Conservation (phyloP, 2,888 invertebrate genomes). For the Amphipyra tragopoginis region DNA sequence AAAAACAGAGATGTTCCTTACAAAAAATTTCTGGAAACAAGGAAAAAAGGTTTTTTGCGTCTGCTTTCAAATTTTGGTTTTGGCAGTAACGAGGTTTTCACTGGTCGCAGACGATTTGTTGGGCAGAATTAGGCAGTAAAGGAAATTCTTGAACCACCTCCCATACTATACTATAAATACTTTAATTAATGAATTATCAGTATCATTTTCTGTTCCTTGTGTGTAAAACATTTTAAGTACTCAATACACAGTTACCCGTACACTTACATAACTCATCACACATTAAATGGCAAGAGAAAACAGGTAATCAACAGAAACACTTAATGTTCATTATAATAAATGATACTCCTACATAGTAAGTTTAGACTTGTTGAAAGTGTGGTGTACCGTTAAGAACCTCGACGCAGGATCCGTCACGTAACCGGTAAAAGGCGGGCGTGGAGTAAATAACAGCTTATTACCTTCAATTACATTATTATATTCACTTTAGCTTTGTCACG, state of each 20-base stretch:
- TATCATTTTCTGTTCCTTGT: too few species aligned
- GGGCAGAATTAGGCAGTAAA: neutral
- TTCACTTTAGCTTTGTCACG: slow-evolving; percentile 82
- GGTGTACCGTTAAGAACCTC: slow-evolving; percentile 54
- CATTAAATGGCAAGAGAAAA: slow-evolving; percentile 18
- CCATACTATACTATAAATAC: too few species aligned
- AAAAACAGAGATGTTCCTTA: too few species aligned
- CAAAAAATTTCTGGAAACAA: too few species aligned
- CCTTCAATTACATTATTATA: slow-evolving; percentile 80
- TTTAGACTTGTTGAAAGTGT: slow-evolving; percentile 56
- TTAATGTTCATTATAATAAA: slow-evolving; percentile 51
- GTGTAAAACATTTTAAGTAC: too few species aligned
- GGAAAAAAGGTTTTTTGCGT: too few species aligned
- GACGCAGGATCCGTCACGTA: slow-evolving; percentile 68
- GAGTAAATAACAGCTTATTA: slow-evolving; percentile 77
- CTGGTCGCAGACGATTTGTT: too few species aligned
- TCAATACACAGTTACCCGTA: too few species aligned
- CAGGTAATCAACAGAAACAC: slow-evolving; percentile 37
- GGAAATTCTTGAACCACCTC: too few species aligned
- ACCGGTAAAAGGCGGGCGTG: slow-evolving; percentile 64
- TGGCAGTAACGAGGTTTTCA: too few species aligned
- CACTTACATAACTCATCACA: slow-evolving; percentile 7
- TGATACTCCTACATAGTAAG: slow-evolving; percentile 42
- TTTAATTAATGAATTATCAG: too few species aligned
- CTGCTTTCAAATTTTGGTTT: too few species aligned